Conservation (phyloP, 1,140 invertebrate species). For the Penaeus japonicus region DNA sequence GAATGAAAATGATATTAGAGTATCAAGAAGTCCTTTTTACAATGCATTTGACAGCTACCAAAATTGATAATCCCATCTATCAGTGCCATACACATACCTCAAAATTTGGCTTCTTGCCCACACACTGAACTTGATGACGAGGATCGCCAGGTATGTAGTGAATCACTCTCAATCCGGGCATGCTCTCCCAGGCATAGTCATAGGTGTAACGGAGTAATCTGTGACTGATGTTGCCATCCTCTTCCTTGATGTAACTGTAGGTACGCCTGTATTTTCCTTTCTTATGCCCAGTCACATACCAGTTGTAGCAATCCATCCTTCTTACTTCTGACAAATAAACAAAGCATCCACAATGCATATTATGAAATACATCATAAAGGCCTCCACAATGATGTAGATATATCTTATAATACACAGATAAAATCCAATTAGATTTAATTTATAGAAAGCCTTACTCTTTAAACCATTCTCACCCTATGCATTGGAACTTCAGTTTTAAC, state of each 20-base stretch:
- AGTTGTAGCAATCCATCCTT: slow-evolving; percentile 39
- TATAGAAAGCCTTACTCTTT: too few species aligned
- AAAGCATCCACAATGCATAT: not conserved
- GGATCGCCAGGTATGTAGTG: slow-evolving; percentile 37
- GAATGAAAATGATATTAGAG: not conserved
- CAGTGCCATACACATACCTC: slow-evolving; percentile 19
- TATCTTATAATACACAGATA: too few species aligned
- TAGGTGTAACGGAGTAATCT: slow-evolving; percentile 42
- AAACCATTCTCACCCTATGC: too few species aligned
- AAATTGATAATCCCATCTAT: not conserved
- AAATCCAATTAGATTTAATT: too few species aligned
- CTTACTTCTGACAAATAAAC: not conserved
- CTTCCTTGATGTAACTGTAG: slow-evolving; percentile 43
- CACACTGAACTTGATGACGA: slow-evolving; percentile 26
- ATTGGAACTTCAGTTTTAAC: too few species aligned
- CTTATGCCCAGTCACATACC: slow-evolving; percentile 45
- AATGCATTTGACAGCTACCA: not conserved
- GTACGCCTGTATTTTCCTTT: slow-evolving; percentile 45
- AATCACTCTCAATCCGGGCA: slow-evolving; percentile 28
- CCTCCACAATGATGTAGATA: too few species aligned
- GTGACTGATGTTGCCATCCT: slow-evolving; percentile 43
- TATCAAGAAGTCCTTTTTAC: not conserved
- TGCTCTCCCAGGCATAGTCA: slow-evolving; percentile 40
- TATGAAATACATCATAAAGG: too few species aligned
- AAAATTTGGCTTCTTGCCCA: slow-evolving; percentile 42